Base-by-base conservation (phyloP, 2,888 invertebrate genomes). In the Thymelicus sylvestris region DNA sequence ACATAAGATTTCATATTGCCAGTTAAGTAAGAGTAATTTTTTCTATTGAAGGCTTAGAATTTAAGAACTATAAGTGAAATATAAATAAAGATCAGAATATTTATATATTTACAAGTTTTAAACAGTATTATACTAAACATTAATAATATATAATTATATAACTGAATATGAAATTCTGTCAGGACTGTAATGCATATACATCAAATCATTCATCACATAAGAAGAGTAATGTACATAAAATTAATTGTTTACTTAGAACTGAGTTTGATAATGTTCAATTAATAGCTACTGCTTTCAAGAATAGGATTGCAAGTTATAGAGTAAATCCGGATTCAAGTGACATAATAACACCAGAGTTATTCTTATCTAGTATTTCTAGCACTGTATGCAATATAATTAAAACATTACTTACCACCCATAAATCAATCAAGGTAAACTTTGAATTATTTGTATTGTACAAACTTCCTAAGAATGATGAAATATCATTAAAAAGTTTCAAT, bases 131-230 rank as follows among this genome's bases (percentile, higher is more conserved):
- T 7, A 41, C 6, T 57, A 57, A 19, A 57, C 24, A 57, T 57
- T 12, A 24, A 57, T 57, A 57, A 24, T 57, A 57, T 7, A 24
- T 19, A 19, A 19, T 19, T 57, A 59, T 38, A 59, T 59, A 13
- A 59, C 12, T 59, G 59, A 59, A 59, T 12, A 59, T 59, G 59
- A 59, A 59, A 59, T 59, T 59, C 59, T 59, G 10, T 59, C 59
- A 59, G 59, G 31, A 59, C 38, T 59, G 31, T 59, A 59, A 59
- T 59, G 59, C 59, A 59, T 59, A 59, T 38, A 59, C 38, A 59
- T 59, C 59, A 59, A 59, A 59, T 59, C 59, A 59, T 59, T 59
- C 59, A 59, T 59, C 59, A 59, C 31, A 59, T 59, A 59, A 59
- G 59, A 59, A 59, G 38, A 13, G 38, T 31, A 52, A 65, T 13